phyloP scores from a whole-genome alignment of 2,113 vertebrate genomes.

The Phrynosoma platyrhinos region DNA sequence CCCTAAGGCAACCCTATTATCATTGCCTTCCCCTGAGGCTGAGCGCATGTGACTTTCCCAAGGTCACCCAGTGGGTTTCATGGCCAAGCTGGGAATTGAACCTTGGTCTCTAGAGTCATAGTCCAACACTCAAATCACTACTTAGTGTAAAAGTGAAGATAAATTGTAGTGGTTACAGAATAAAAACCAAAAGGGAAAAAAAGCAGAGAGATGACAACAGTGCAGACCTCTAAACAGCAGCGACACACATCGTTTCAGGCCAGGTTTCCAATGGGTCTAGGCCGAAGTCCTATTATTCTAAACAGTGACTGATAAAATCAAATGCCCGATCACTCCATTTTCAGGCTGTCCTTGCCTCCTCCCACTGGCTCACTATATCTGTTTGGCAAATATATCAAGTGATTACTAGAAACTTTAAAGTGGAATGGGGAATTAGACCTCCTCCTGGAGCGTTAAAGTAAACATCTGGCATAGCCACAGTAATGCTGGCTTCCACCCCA shows the following conservation, averaged over 20 bases:
- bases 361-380: background rate
- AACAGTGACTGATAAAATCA: background rate
- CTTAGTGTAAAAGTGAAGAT: too few relatives aligned
- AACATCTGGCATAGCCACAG: conserved; percentile 7
- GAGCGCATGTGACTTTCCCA: too few relatives aligned
- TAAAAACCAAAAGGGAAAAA: background rate
- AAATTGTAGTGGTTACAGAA: background rate
- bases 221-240: background rate
- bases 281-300: background rate
- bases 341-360: background rate
- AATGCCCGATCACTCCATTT: background rate
- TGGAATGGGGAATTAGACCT: background rate
- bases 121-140: too few relatives aligned
- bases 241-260: background rate
- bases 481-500: conserved; percentile 20
- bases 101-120: too few relatives aligned
- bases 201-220: background rate
- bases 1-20: too few relatives aligned
- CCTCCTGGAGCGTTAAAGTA: conserved; percentile 1
- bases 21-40: too few relatives aligned
- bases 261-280: background rate
- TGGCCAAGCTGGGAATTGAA: too few relatives aligned
- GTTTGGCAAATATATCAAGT: background rate
- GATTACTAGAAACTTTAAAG: background rate
- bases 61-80: too few relatives aligned